Evolutionary conservation across 1,140 invertebrate genomes (phyloP), one percentile per base, ranked within the genome.

Genomic region (Panagrolaimus sp.): DNA sequence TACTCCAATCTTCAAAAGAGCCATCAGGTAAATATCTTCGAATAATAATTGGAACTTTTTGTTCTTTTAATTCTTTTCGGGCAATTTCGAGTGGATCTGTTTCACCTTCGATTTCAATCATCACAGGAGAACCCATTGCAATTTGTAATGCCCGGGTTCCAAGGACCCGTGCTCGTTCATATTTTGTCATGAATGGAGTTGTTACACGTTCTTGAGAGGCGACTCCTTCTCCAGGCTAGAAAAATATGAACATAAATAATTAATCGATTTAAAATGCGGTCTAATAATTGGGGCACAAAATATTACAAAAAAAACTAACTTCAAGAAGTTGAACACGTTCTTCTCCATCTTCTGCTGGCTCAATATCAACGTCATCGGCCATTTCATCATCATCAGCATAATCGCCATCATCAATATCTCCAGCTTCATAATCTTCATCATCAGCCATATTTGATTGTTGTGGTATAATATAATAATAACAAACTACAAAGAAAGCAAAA

Each of bases 111-210:
- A 98, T 85, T 85, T 98, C 96, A 21, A 98, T 95, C 95, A 98
- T 98, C 0, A 99, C 93, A 3, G 96, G 96, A 14, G 96, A 95
- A 87, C 95, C 96, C 96, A 99, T 98, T 0, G 95, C 93, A 81
- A 98, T 98, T 85, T 99, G 96, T 32, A 98, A 84, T 0, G 96
- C 96, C 83, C 96, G 86, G 3, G 96, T 98, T 3, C 96, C 94
- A 72, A 95, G 83, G 0, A 96, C 91, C 75, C 94, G 85, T 0
- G 94, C 94, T 76, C 93, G 85, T 86, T 96, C 94, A 78, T 90
- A 94, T 88, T 98, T 98, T 26, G 95, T 98, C 93, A 98, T 95
- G 79, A 86, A 88, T 21, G 86, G 86, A 45, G 88, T 88, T 10
- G 88, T 88, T 17, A 86, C 87, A 64, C 86, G 72, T 70, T 86